Conservation (phyloP, 35 echinoderm and acorn worm species). For the Ophiothrix spiculata region DNA sequence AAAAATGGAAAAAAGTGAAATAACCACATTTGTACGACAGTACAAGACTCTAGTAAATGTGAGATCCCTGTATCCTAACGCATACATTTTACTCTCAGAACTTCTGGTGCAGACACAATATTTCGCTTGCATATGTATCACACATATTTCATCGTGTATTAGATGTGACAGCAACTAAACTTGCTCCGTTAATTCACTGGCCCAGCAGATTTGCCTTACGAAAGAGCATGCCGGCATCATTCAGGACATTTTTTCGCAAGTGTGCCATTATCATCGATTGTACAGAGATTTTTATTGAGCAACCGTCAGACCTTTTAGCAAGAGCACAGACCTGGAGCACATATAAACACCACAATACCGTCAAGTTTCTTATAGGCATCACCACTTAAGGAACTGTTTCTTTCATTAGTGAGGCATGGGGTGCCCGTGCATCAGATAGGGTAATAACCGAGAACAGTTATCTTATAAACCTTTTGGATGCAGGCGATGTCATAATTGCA, state of each 20-base stretch:
- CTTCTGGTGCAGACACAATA: too few species aligned
- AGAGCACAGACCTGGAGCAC: constrained; percentile 9
- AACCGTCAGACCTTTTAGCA: neutral
- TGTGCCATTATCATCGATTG: constrained; percentile 46
- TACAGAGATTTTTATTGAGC: constrained; percentile 38
- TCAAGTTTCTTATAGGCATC: constrained; percentile 29
- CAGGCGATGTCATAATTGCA: neutral
- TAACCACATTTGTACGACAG: too few species aligned
- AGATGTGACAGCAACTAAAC: too few species aligned
- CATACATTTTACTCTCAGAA: too few species aligned
- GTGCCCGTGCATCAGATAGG: constrained; percentile 25
- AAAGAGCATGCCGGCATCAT: too few species aligned
- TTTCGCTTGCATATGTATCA: too few species aligned
- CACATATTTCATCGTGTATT: too few species aligned
- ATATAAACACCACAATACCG: constrained; percentile 38
- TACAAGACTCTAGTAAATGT: too few species aligned
- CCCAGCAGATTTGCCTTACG: too few species aligned
- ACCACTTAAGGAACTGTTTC: constrained; percentile 14
- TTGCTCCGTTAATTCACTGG: too few species aligned
- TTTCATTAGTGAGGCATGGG: constrained; percentile 13
- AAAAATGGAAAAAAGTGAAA: too few species aligned
- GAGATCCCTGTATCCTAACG: too few species aligned
- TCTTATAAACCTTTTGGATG: constrained; percentile 7
- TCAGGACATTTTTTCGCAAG: constrained; percentile 35
- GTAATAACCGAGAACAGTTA: neutral